phyloP scores from a whole-genome alignment of 1,140 invertebrate genomes.

The Ladona fulva region DNA sequence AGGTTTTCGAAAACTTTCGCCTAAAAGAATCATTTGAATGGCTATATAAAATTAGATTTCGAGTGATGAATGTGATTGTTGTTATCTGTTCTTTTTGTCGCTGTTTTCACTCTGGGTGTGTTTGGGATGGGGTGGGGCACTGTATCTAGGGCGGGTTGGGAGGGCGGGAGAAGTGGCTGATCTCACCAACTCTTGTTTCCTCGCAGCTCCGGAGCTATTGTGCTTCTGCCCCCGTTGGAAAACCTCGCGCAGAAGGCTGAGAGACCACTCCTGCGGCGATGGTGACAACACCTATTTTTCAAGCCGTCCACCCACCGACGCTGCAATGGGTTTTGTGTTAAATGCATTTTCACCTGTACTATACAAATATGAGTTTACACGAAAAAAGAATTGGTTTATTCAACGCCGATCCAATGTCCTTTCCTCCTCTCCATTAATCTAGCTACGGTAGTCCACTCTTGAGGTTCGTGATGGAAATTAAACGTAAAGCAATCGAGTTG shows the following conservation, averaged over 20 bases:
- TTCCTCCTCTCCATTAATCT: too few relatives aligned
- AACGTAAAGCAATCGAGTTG: too few relatives aligned
- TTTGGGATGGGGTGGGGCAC: neutral
- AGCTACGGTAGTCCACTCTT: too few relatives aligned
- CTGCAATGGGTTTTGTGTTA: neutral
- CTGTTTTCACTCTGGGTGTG: neutral
- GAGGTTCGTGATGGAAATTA: too few relatives aligned
- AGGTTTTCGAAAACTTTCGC: neutral
- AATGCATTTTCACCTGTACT: constrained; percentile 1
- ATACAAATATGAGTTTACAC: neutral
- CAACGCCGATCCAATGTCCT: too few relatives aligned
- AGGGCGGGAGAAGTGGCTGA: neutral
- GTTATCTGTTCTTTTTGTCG: neutral
- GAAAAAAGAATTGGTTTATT: neutral
- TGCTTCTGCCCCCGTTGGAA: neutral
- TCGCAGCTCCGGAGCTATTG: neutral
- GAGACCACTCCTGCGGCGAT: neutral
- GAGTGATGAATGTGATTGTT: neutral
- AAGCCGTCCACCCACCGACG: neutral
- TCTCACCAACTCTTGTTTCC: neutral
- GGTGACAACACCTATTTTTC: neutral
- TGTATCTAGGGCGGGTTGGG: too few relatives aligned
- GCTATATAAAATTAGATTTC: neutral
- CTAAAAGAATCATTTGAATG: neutral
- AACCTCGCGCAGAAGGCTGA: neutral